Evolutionary conservation across 2,888 invertebrate genomes (phyloP).

Genomic region (Coecobrya sp.): DNA sequence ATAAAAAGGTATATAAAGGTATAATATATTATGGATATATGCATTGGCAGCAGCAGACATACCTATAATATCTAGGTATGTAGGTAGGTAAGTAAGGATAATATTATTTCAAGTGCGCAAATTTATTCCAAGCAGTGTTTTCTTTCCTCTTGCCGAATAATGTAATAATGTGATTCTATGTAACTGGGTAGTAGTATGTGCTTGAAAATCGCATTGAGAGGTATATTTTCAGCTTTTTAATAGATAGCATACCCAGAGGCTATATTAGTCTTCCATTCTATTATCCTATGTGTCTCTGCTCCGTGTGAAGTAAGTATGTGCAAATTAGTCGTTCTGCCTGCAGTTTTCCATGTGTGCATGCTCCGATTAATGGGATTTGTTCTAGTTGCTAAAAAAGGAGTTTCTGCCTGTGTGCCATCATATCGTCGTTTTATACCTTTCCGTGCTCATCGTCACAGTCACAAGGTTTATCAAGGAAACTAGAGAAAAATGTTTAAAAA

Average conservation of each 20-base stretch:
- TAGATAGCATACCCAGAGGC: not conserved
- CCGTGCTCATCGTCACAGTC: not conserved
- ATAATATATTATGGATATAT: constrained; percentile 7
- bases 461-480: constrained; percentile 48
- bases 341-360: constrained; percentile 11
- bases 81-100: constrained; percentile 18
- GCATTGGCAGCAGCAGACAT: not conserved
- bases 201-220: not conserved
- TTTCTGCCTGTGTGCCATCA: not conserved
- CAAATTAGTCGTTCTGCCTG: constrained; percentile 29
- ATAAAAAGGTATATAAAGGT: not conserved
- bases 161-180: not conserved
- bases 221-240: not conserved
- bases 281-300: not conserved
- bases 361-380: constrained; percentile 36
- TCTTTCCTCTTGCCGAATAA: not conserved
- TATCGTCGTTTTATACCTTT: not conserved
- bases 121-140: constrained; percentile 18
- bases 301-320: not conserved
- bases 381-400: not conserved
- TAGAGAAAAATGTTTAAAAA: not conserved
- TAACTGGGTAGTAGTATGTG: not conserved
- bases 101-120: constrained; percentile 22
- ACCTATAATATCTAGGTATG: constrained; percentile 14
- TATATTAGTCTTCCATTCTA: not conserved